These are phyloP conservation scores for Hirudinaria manillensis DNA, from an alignment of 2,888 invertebrate species.

Conservation along the genomic window DNA sequence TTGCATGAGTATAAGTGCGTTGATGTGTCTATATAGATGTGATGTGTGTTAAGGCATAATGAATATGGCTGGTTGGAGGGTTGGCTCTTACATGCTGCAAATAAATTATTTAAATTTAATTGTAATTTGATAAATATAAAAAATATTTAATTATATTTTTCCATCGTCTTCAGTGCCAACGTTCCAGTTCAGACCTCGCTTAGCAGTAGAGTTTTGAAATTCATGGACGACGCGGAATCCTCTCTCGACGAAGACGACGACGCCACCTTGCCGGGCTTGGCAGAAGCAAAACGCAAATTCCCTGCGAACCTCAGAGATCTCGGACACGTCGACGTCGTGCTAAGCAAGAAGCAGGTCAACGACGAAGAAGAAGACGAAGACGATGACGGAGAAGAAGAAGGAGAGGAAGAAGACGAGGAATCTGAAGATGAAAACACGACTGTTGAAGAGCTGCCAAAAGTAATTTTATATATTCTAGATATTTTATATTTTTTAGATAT, in stretches of 20 bases:
- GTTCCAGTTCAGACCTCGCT: not conserved
- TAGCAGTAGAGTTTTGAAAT: conserved; percentile 10
- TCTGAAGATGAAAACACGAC: conserved; percentile 21
- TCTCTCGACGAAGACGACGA: conserved; percentile 18
- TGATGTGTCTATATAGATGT: too few species aligned
- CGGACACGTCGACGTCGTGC: not conserved
- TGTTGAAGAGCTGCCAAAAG: conserved; percentile 11
- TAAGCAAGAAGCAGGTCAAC: not conserved
- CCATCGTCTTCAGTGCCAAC: not conserved
- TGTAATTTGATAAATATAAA: too few species aligned
- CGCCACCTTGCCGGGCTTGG: too few species aligned
- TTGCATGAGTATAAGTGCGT: too few species aligned
- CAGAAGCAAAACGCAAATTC: not conserved
- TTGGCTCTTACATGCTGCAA: too few species aligned
- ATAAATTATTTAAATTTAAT: too few species aligned
- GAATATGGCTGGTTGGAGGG: too few species aligned
- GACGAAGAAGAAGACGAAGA: not conserved
- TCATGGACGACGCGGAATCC: conserved; percentile 10
- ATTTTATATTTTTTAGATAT: not conserved
- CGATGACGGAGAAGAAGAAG: not conserved
- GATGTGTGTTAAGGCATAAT: too few species aligned
- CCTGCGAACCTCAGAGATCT: not conserved
- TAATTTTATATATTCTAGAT: too few species aligned
- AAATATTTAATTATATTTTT: not conserved
- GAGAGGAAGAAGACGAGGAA: not conserved